Conservation (phyloP, 2,113 vertebrate genomes). For the Oenanthe oenanthe region DNA sequence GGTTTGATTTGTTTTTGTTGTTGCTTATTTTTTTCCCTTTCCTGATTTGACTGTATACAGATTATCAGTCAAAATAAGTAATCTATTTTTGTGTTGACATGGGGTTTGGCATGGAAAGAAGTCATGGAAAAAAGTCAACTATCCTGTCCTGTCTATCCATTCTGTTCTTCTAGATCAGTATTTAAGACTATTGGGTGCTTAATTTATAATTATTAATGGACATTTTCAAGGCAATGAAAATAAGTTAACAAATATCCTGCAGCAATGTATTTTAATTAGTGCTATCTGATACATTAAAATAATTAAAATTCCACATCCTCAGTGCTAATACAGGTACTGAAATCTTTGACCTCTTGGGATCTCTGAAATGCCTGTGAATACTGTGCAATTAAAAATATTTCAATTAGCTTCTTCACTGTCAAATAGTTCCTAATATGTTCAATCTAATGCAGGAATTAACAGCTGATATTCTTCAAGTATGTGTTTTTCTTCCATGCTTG, state of each 20-base stretch:
- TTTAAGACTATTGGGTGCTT: neutral
- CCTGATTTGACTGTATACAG: neutral
- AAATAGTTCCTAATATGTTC: neutral
- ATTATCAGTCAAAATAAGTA: neutral
- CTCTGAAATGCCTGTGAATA: neutral
- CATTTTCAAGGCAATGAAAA: neutral
- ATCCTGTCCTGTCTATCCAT: neutral
- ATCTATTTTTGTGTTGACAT: neutral
- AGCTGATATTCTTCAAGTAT: neutral
- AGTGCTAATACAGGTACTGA: neutral
- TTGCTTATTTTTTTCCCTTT: neutral
- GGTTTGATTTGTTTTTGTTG: too few species aligned
- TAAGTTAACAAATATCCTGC: neutral
- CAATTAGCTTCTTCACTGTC: accelerated
- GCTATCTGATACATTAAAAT: neutral
- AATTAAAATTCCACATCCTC: neutral
- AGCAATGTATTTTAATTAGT: neutral
- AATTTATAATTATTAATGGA: neutral
- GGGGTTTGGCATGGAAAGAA: neutral
- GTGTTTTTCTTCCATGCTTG: neutral
- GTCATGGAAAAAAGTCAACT: neutral
- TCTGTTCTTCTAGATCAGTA: neutral
- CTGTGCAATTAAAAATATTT: neutral
- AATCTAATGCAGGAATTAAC: neutral
- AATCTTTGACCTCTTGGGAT: neutral